Evolutionary conservation across 2,797 vertebrate species (phyloP).

Genomic region (Coreius guichenoti): DNA sequence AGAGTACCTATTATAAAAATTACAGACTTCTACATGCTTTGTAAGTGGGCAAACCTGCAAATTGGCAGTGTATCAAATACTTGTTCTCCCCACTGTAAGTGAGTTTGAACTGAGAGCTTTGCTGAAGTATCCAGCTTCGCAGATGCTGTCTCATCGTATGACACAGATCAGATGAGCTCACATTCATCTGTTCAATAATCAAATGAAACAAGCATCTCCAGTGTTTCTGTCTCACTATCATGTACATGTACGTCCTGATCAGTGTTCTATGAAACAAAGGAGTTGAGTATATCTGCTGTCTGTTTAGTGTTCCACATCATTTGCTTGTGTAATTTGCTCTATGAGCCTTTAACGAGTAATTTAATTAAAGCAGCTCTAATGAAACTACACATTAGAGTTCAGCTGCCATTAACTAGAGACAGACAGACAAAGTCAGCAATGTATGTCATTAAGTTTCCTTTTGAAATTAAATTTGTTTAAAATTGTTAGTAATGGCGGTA

Average conservation of each 20-base stretch:
- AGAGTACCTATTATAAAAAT: too few species aligned
- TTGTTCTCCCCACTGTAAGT: too few species aligned
- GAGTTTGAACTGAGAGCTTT: background rate
- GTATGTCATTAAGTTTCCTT: background rate
- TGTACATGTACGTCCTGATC: background rate
- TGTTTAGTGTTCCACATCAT: slow-evolving; percentile 29
- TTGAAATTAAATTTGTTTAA: background rate
- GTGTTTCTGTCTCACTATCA: background rate
- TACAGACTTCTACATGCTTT: too few species aligned
- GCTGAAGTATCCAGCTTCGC: background rate
- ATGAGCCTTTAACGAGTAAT: slow-evolving; percentile 22
- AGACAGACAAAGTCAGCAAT: background rate
- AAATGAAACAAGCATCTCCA: background rate
- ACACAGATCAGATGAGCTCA: background rate
- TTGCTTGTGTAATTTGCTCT: slow-evolving; percentile 7
- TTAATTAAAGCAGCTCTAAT: slow-evolving; percentile 22
- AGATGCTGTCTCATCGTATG: background rate
- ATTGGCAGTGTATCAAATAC: too few species aligned
- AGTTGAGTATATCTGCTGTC: background rate
- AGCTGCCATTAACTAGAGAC: background rate
- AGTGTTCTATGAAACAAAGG: background rate
- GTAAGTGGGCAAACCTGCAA: too few species aligned
- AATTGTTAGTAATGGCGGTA: background rate
- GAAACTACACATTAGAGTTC: slow-evolving; percentile 23
- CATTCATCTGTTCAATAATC: background rate